phyloP scores from a whole-genome alignment of 2,888 invertebrate genomes.

The Agapetus fuscipes region DNA sequence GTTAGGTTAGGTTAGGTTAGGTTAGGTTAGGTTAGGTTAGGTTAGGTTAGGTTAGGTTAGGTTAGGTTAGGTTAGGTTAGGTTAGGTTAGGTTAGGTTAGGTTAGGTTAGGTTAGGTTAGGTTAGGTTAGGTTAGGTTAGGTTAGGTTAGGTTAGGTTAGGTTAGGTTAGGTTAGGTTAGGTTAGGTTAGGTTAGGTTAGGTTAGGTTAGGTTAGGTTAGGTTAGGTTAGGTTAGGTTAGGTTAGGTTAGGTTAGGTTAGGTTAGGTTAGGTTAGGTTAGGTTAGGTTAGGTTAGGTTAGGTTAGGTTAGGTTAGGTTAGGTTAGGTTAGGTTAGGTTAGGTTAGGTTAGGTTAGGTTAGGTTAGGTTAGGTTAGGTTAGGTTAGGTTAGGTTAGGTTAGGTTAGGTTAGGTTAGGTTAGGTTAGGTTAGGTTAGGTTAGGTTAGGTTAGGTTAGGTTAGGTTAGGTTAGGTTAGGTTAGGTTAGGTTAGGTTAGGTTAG shows the following conservation, averaged over 20 bases:
- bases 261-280: constrained; percentile 7
- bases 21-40: constrained; percentile 9
- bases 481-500: constrained; percentile 9
- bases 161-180: constrained; percentile 9
- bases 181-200: constrained; percentile 7
- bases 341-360: constrained; percentile 10
- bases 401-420: constrained; percentile 8
- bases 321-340: constrained; percentile 8
- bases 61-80: constrained; percentile 11
- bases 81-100: constrained; percentile 6
- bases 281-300: constrained; percentile 11
- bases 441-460: too few relatives aligned
- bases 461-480: constrained; percentile 8
- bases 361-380: constrained; percentile 8
- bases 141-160: constrained; percentile 10
- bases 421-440: constrained; percentile 6
- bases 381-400: constrained; percentile 9
- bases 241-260: constrained; percentile 1
- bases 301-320: constrained; percentile 6
- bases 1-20: constrained; percentile 11
- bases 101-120: constrained; percentile 6
- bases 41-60: constrained; percentile 9
- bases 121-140: too few relatives aligned
- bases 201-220: constrained; percentile 6
- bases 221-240: constrained; percentile 3